Evolutionary conservation across 2,113 vertebrate genomes (phyloP).

Genomic region (Rhipidura dahli): DNA sequence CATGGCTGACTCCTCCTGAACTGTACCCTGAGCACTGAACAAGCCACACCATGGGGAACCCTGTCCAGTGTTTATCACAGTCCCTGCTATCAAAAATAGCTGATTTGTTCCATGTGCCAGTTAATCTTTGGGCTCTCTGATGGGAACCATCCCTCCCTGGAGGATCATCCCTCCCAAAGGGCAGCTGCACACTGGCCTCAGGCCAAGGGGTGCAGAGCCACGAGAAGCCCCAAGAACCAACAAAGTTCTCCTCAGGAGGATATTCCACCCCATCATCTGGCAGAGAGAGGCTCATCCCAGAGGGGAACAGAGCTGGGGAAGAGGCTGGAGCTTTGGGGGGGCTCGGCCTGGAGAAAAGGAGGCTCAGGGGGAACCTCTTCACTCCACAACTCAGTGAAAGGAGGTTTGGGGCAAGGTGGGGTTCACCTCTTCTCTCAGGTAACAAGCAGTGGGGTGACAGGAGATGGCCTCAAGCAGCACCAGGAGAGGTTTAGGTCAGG

Average conservation of each 20-base stretch:
- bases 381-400: not conserved
- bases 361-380: not conserved
- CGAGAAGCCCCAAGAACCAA: not conserved
- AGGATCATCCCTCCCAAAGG: not conserved
- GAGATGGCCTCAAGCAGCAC: not conserved
- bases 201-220: not conserved
- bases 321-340: not conserved
- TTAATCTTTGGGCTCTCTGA: not conserved
- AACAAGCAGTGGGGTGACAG: not conserved
- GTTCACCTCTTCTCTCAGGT: not conserved
- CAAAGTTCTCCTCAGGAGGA: not conserved
- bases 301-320: not conserved
- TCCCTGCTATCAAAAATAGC: not conserved
- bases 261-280: not conserved
- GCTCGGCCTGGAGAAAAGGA: not conserved
- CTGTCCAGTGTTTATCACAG: not conserved
- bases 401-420: not conserved
- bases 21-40: not conserved
- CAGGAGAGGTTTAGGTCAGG: not conserved
- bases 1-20: not conserved
- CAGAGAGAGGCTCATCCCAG: not conserved
- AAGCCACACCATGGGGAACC: not conserved
- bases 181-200: fast-evolving
- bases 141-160: not conserved
- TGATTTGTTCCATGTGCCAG: not conserved